Percentiles rank a stretch among this genome's conserved stretches.
phyloP scores from a whole-genome alignment of 2,797 vertebrate species.

The Heterohyrax brucei region DNA sequence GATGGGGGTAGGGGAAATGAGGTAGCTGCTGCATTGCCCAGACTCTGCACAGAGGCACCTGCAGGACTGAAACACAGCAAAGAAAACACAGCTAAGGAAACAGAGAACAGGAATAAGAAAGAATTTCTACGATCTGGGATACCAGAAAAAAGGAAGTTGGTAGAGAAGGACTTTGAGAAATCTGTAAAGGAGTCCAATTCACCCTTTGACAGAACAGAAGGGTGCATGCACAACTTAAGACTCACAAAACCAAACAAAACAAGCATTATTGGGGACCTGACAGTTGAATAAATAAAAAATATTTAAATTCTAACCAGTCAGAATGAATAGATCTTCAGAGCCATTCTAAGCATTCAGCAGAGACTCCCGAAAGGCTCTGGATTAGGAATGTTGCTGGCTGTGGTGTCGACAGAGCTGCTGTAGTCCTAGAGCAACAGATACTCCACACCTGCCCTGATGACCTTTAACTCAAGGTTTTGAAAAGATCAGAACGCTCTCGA shows the following conservation, averaged over 20 bases:
- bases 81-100: not conserved
- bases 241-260: not conserved
- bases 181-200: not conserved
- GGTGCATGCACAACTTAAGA: not conserved
- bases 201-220: not conserved
- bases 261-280: not conserved
- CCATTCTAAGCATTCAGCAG: not conserved
- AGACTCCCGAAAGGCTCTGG: not conserved
- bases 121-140: not conserved
- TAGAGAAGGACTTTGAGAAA: not conserved
- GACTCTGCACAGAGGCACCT: not conserved
- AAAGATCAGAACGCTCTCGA: not conserved
- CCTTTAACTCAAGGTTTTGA: not conserved
- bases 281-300: not conserved
- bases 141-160: not conserved
- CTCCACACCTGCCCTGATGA: too few relatives aligned
- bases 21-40: rapidly evolving
- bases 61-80: not conserved
- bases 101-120: not conserved
- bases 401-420: not conserved
- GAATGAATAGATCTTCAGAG: not conserved
- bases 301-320: not conserved
- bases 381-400: not conserved
- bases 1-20: not conserved
- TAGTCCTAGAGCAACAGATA: not conserved